A percentile compares a stretch with the other conserved stretches of the same genome.
These are phyloP conservation scores for Ennomos erosarius DNA, from an alignment of 2,888 invertebrate genomes.

Conservation along the genomic window DNA sequence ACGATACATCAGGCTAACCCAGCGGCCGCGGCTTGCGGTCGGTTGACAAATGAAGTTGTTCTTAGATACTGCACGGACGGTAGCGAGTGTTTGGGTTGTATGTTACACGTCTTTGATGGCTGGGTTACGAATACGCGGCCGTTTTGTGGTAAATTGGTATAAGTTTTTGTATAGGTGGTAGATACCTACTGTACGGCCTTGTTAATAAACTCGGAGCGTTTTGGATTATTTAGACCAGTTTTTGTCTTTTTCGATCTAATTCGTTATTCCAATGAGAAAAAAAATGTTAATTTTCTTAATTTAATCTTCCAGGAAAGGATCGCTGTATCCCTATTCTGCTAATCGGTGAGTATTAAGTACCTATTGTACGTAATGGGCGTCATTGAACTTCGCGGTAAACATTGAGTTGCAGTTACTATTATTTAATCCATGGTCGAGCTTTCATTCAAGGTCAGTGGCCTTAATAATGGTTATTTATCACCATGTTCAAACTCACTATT, in stretches of 20 bases:
- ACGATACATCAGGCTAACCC: conserved; percentile 59
- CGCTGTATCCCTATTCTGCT: too few relatives aligned
- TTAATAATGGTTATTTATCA: conserved; percentile 20
- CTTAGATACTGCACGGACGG: conserved; percentile 5
- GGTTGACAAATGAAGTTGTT: conserved; percentile 78
- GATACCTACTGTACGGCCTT: too few relatives aligned
- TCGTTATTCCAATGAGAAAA: too few relatives aligned
- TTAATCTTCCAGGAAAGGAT: too few relatives aligned
- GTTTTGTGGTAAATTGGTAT: neutral
- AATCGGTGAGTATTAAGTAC: neutral
- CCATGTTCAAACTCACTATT: neutral
- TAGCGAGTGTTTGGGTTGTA: neutral
- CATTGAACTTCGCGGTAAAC: conserved; percentile 53
- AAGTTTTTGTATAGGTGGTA: neutral
- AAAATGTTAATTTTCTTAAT: too few relatives aligned
- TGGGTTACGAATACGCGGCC: too few relatives aligned
- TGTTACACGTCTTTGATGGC: conserved; percentile 6
- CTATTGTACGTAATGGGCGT: conserved; percentile 38
- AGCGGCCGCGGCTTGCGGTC: conserved; percentile 67
- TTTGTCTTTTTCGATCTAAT: too few relatives aligned
- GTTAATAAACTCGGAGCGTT: too few relatives aligned
- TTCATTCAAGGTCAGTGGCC: conserved; percentile 49
- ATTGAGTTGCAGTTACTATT: conserved; percentile 28
- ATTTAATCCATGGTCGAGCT: conserved; percentile 15
- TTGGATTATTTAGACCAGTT: too few relatives aligned